phyloP scores from a whole-genome alignment of 2,888 invertebrate species.

The Eledone cirrhosa region DNA sequence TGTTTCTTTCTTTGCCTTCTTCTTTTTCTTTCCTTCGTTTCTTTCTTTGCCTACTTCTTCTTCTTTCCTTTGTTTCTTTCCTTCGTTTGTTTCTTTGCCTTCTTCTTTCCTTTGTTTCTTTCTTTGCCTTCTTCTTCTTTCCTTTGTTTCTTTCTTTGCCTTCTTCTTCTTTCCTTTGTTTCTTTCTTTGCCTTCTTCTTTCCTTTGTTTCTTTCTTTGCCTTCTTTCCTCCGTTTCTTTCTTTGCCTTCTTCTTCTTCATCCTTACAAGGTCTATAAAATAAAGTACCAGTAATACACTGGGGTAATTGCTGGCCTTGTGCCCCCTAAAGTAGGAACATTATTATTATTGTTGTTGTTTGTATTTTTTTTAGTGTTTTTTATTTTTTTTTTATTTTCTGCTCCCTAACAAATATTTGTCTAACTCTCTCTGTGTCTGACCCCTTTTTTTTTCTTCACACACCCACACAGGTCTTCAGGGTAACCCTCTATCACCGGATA shows the following conservation, averaged over 20 bases:
- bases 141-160: not conserved
- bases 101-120: not conserved
- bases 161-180: not conserved
- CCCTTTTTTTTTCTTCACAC: not conserved
- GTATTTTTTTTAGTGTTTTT: not conserved
- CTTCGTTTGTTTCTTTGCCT: not conserved
- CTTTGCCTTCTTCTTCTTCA: no score
- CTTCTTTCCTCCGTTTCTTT: no score
- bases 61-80: not conserved
- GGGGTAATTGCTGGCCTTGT: no score
- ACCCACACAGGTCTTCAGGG: conserved; percentile 74
- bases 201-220: not conserved
- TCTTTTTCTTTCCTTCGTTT: not conserved
- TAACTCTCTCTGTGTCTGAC: not conserved
- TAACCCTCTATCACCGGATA: conserved; percentile 93
- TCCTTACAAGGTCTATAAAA: no score
- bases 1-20: not conserved
- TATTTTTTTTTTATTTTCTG: not conserved
- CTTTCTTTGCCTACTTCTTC: not conserved
- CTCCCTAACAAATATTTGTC: not conserved
- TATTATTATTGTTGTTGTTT: no score
- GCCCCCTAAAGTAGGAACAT: no score
- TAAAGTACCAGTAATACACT: no score
- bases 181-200: not conserved
- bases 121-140: not conserved